Base-by-base conservation (phyloP, 1,140 invertebrate genomes). In the Hestina assimilis region DNA sequence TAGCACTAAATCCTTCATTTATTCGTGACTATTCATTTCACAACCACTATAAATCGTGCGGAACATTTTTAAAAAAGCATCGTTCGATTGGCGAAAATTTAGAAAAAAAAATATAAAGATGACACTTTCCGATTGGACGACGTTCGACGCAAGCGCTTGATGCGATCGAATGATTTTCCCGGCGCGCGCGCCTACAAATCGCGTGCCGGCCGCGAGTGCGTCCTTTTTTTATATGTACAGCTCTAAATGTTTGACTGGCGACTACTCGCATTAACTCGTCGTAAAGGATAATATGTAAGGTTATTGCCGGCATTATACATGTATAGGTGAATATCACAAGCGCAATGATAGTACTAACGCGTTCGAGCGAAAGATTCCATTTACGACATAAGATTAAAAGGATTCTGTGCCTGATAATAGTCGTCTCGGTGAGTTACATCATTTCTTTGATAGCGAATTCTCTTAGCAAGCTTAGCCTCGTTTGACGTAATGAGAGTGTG, bases 281-380 rank as follows among this genome's bases (percentile, higher is more conserved):
- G 80, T 81, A 82, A 85, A 88, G 83, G 83, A 88, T 87, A 88
- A 86, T 79, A 72, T 71, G 69, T 86, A 83, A 87, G 84, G 83
- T 85, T 84, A 84, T 83, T 75, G 71, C 65, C 70, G 71, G 65
- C 71, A 75, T 74, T 72, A 75, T 72, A 66, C 54, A 61, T 68
- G 63, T 77, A 72, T 72, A 69, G 29, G 53, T 61, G 63, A 48
- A 61, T 56, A 76, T 73, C 45, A 48, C 59, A 51, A 59, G 38
- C 51, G 68, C 58, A 72, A 65, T 69, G 69, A 68, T 83, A 77
- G 73, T 76, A 68, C 65, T 73, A 75, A 69, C 63, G 48, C 65
- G 54, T 54, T 55, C 54, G 38, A 66, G 72, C 63, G 76, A 84
- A 82, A 84, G 79, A 83, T 83, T 83, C 68, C 75, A 72, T 84